Evolutionary conservation across 2,113 vertebrate genomes (phyloP).

Genomic region (Rhabdomys dilectus): DNA sequence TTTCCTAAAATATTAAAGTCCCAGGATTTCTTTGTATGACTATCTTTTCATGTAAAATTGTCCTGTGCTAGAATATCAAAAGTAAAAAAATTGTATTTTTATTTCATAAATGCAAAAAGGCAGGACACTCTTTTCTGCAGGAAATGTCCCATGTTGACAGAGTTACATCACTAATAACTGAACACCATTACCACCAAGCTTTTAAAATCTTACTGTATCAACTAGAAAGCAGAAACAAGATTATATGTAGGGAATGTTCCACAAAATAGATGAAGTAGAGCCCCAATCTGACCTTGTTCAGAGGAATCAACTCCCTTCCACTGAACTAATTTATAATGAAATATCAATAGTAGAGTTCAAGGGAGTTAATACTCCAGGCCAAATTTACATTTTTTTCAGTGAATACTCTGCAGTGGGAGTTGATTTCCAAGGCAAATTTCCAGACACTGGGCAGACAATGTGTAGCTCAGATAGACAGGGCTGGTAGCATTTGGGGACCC

Average conservation of each 20-base stretch:
- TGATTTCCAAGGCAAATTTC: background rate
- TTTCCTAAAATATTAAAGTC: slow-evolving; percentile 22
- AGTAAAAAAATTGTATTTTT: slow-evolving; percentile 27
- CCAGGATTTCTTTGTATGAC: slow-evolving; percentile 21
- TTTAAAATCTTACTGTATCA: slow-evolving; percentile 4
- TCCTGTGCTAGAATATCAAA: background rate
- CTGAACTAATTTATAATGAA: slow-evolving; percentile 45
- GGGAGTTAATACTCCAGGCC: background rate
- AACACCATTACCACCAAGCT: slow-evolving; percentile 24
- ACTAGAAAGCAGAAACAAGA: slow-evolving; percentile 33
- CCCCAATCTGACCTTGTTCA: background rate
- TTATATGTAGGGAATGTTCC: background rate
- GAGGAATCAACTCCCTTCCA: background rate
- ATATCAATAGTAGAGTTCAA: background rate
- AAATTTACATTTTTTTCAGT: slow-evolving; percentile 2
- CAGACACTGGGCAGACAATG: background rate
- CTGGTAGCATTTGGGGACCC: background rate
- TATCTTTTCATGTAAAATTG: background rate
- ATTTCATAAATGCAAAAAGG: slow-evolving; percentile 22
- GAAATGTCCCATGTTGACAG: slow-evolving; percentile 10
- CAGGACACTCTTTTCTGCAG: background rate
- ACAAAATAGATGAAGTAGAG: background rate
- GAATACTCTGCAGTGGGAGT: background rate
- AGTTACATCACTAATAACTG: background rate
- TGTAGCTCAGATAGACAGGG: background rate